Evolutionary conservation across 2,888 invertebrate genomes (phyloP), one percentile per base, ranked within the genome.

Genomic region (Cenopis cana): DNA sequence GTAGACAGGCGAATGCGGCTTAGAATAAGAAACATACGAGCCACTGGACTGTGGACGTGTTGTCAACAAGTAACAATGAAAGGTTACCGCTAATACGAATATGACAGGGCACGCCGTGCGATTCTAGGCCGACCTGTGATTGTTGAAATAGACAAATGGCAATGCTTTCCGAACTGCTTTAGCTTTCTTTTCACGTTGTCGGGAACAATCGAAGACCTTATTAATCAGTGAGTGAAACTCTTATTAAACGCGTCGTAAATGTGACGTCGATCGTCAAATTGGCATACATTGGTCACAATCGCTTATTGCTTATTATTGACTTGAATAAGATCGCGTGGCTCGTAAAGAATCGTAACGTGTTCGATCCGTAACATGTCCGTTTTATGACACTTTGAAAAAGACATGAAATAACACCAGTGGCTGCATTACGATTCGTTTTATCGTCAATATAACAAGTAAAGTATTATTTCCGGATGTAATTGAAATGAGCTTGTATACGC

Each of bases 1-100:
- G 91, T 85, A 81, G 86, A 85, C 83, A 81, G 78, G 55, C 76
- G 77, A 77, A 79, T 80, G 81, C 77, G 82, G 84, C 83, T 85
- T 81, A 82, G 80, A 87, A 84, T 81, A 81, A 76, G 78, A 79
- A 76, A 70, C 70, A 70, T 33, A 49, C 54, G 61, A 62, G 41
- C 49, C 46, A 68, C 49, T 59, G 69, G 69, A 69, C 65, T 49
- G 70, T 73, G 76, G 74, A 70, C 68, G 36, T 77, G 76, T 74
- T 85, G 83, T 84, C 85, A 82, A 79, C 81, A 77, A 77, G 73
- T 75, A 81, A 78, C 77, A 80, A 83, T 82, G 80, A 81, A 77
- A 83, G 77, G 78, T 78, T 75, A 55, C 36, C 36, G 70, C 64
- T 77, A 74, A 74, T 82, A 82, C 73, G 76, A 78, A 77, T 76